Evolutionary conservation across 2,797 vertebrate genomes (phyloP).

Genomic region (Corythornis leucogaster): DNA sequence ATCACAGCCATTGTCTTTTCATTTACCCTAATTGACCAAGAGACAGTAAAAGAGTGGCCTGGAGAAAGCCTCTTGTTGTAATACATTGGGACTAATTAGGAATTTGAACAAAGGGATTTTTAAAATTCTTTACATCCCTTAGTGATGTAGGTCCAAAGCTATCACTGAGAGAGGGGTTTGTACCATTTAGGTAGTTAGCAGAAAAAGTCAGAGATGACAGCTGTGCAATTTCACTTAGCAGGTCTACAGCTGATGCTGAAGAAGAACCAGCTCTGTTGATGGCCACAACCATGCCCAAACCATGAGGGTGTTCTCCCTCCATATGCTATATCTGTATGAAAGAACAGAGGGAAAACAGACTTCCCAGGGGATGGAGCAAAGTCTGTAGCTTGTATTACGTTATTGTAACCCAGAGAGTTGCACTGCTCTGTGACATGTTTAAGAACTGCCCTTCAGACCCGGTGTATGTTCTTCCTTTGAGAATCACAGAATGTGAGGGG

Average conservation of each 20-base stretch:
- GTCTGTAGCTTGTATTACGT: not conserved
- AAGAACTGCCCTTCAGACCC: not conserved
- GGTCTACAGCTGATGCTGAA: not conserved
- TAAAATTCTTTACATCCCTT: not conserved
- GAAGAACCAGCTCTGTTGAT: not conserved
- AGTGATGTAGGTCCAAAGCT: not conserved
- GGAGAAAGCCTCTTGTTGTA: constrained; percentile 32
- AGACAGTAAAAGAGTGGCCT: constrained; percentile 26
- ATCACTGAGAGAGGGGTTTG: not conserved
- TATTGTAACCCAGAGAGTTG: not conserved
- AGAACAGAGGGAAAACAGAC: not conserved
- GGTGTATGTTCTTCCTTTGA: not conserved
- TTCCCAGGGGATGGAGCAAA: not conserved
- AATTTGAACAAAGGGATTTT: constrained; percentile 18
- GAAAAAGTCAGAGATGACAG: not conserved
- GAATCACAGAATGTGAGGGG: too few species aligned
- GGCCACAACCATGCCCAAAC: not conserved
- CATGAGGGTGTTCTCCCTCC: not conserved
- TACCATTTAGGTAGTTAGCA: not conserved
- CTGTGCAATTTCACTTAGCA: not conserved
- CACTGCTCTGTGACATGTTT: not conserved
- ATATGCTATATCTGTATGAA: not conserved
- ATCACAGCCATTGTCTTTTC: constrained; percentile 61
- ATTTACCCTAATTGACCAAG: constrained; percentile 60
- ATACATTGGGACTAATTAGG: not conserved